Conservation (phyloP, 2,888 invertebrate species). For the Corbicula japonica region DNA sequence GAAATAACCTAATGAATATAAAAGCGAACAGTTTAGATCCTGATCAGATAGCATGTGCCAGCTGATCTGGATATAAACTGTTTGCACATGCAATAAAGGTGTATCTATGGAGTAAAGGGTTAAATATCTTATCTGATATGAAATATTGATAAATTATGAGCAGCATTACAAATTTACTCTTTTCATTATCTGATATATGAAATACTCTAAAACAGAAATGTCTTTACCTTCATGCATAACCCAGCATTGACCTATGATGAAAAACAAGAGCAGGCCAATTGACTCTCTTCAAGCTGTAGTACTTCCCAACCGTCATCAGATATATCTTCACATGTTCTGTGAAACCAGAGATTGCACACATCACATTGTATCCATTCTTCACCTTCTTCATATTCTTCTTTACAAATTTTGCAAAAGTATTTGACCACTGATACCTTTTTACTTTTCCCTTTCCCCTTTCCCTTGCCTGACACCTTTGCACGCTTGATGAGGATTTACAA, state of each 20-base stretch:
- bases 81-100: too few relatives aligned
- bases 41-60: too few relatives aligned
- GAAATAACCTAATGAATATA: too few relatives aligned
- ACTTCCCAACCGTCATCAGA: background rate
- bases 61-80: too few relatives aligned
- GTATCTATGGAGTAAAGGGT: too few relatives aligned
- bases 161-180: too few relatives aligned
- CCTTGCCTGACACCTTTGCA: background rate
- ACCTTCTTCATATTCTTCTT: background rate
- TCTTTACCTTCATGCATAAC: background rate
- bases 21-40: too few relatives aligned
- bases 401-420: background rate
- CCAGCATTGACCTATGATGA: too few relatives aligned
- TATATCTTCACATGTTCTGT: constrained; percentile 8
- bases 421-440: background rate
- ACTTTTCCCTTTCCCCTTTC: background rate
- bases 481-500: background rate
- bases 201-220: background rate
- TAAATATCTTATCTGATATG: too few relatives aligned
- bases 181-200: too few relatives aligned
- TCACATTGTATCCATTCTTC: constrained; percentile 3
- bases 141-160: too few relatives aligned
- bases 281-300: background rate
- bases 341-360: background rate
- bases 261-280: too few relatives aligned